Base-by-base conservation (phyloP, 2,113 vertebrate species). In the Brienomyrus brachyistius region DNA sequence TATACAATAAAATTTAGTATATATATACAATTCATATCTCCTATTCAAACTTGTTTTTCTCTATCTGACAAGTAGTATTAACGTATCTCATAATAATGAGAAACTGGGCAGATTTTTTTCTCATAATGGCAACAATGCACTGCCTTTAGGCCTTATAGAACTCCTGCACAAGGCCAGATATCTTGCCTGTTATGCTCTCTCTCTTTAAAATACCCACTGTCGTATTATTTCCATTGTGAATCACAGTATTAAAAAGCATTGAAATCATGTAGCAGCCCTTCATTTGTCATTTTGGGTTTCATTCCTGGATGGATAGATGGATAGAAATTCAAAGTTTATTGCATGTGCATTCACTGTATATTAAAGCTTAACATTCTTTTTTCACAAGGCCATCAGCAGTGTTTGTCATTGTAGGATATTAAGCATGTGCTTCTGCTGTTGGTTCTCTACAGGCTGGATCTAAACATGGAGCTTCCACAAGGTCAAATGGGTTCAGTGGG, bases 391-490 rank as follows among this genome's bases (percentile, higher is more conserved):
- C 35, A 19, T 47, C 19, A 48, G 19, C 45, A 27, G 21, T 27
- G 40, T 48, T 85, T 47, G 47, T 11, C 48, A 85, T 27, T 85
- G 83, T 50, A 23, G n/a, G n/a, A 6, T 43, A 43, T 80, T 43
- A 43, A 80, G 35, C 11, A 43, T 80, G 74, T 80, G 35, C 15
- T 40, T 19, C n/a, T 86, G 52, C 27, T 48, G 17, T 74, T 88
- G 6, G 40, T 27, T 43, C 45, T 11, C 27, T 86, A 23, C 74
- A 97, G 97, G 87, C 95, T 98, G 94, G 98, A 98, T 94, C 95
- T 98, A 90, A 97, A 97, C 93, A 95, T 98, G 96, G 96, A 97
- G 91, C 97, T 98, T 92, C 98, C 97, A 92, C 95, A 98, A 93
- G 97, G 97, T 47, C 97, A 97, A 94, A 97, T 95, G 0, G 95